A percentile compares a stretch with the other conserved stretches of the same genome.
These are phyloP conservation scores for Phthorimaea operculella DNA, from an alignment of 1,140 invertebrate species.

Conservation along the genomic window DNA sequence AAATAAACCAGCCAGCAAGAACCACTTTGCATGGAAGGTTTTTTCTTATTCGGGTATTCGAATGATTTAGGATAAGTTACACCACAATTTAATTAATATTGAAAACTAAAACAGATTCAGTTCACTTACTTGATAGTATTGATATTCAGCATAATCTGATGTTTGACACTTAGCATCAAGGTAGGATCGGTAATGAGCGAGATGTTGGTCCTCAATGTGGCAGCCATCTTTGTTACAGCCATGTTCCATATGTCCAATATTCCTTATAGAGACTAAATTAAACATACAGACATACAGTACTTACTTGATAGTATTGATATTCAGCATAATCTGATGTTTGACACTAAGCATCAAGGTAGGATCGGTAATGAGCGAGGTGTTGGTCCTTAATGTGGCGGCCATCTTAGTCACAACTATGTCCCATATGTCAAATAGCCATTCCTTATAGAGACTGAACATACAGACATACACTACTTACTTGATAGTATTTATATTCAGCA, in stretches of 20 bases:
- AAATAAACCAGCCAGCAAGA: too few species aligned
- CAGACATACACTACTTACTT: conserved; percentile 69
- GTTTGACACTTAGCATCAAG: conserved; percentile 95
- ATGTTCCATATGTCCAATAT: conserved; percentile 94
- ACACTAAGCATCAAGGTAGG: conserved; percentile 93
- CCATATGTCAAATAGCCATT: conserved; percentile 96
- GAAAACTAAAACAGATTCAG: too few species aligned
- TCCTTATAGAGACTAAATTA: conserved; percentile 83
- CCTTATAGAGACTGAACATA: conserved; percentile 74
- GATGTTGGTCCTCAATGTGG: conserved; percentile 86
- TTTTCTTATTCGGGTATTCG: too few species aligned
- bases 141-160: conserved; percentile 95
- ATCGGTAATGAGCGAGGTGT: conserved; percentile 92
- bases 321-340: conserved; percentile 96
- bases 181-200: conserved; percentile 93
- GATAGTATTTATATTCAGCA: conserved; percentile 94
- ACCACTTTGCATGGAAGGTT: too few species aligned
- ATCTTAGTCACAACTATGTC: conserved; percentile 89
- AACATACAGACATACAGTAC: conserved; percentile 40
- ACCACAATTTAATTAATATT: too few species aligned
- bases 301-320: conserved; percentile 91
- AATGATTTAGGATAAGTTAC: too few species aligned
- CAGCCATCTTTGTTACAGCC: conserved; percentile 88
- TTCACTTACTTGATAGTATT: conserved; percentile 88
- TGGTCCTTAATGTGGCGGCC: conserved; percentile 84